These are phyloP conservation scores for Drosophila sucinea DNA, from an alignment of 1,140 invertebrate genomes.

Conservation along the genomic window DNA sequence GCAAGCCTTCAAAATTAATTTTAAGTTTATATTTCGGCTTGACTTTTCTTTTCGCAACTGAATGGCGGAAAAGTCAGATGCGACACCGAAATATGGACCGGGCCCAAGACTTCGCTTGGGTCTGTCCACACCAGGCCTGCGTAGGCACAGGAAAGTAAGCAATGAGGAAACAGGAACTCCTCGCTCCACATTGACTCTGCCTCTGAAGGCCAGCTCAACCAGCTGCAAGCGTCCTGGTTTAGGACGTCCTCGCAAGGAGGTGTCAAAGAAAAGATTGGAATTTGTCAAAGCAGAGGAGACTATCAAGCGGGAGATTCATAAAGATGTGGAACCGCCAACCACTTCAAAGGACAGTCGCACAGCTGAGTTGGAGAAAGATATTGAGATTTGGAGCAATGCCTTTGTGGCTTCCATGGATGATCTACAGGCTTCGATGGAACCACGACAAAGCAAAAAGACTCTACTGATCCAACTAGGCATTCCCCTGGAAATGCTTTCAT, in stretches of 20 bases:
- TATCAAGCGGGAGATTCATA: neutral
- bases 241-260: slow-evolving; percentile 42
- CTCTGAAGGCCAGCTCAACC: slow-evolving; percentile 32
- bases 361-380: slow-evolving; percentile 47
- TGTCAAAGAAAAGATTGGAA: slow-evolving; percentile 59
- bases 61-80: slow-evolving; percentile 19
- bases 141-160: neutral
- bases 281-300: slow-evolving; percentile 32
- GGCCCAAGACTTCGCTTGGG: slow-evolving; percentile 29
- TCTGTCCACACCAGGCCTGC: slow-evolving; percentile 5
- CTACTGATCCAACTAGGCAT: slow-evolving; percentile 52
- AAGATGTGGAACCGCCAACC: neutral
- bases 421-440: slow-evolving; percentile 42
- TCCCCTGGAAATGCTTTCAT: slow-evolving; percentile 55
- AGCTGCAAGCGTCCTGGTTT: slow-evolving; percentile 55
- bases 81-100: slow-evolving; percentile 21
- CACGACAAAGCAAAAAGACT: slow-evolving; percentile 27
- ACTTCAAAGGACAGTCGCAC: slow-evolving; percentile 30
- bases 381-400: slow-evolving; percentile 56
- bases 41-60: neutral
- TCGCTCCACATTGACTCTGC: slow-evolving; percentile 1
- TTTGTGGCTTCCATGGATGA: slow-evolving; percentile 58
- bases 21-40: neutral
- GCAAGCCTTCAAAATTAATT: neutral
- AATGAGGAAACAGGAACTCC: slow-evolving; percentile 48